These are phyloP conservation scores for Epinotia ramella DNA, from an alignment of 2,888 invertebrate species.

Conservation along the genomic window DNA sequence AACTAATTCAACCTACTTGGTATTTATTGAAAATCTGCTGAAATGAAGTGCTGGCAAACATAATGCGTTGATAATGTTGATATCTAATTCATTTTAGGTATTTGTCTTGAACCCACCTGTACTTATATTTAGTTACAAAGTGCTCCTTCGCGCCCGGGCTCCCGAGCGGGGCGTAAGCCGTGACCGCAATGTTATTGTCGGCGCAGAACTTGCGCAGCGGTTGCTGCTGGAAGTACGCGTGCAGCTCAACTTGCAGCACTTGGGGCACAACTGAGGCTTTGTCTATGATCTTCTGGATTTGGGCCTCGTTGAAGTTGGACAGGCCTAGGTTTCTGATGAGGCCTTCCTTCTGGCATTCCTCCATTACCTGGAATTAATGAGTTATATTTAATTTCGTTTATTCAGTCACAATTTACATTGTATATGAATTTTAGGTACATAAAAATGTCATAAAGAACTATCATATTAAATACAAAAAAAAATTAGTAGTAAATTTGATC, in stretches of 20 bases:
- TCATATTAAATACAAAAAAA: too few species aligned
- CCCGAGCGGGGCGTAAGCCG: conserved; percentile 90
- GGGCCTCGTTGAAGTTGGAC: conserved; percentile 91
- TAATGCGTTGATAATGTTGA: too few species aligned
- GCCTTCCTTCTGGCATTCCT: conserved; percentile 87
- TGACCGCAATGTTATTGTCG: conserved; percentile 86
- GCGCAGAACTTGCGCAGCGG: conserved; percentile 87
- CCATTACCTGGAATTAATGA: conserved; percentile 86
- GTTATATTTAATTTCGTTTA: too few species aligned
- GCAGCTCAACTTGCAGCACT: conserved; percentile 90
- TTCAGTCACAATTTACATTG: too few species aligned
- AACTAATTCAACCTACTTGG: too few species aligned
- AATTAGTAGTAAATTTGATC: too few species aligned
- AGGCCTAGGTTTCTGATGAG: conserved; percentile 89
- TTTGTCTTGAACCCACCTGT: conserved; percentile 67
- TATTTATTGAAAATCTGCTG: too few species aligned
- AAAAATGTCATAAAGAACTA: too few species aligned
- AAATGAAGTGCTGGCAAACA: too few species aligned
- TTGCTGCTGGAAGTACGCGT: conserved; percentile 91
- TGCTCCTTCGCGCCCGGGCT: conserved; percentile 89
- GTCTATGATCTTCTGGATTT: conserved; percentile 87
- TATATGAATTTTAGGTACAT: too few species aligned
- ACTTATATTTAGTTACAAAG: conserved; percentile 87
- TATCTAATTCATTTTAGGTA: too few species aligned
- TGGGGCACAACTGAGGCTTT: conserved; percentile 88